phyloP scores from a whole-genome alignment of 2,888 invertebrate species.

The Idaea dimidiata region DNA sequence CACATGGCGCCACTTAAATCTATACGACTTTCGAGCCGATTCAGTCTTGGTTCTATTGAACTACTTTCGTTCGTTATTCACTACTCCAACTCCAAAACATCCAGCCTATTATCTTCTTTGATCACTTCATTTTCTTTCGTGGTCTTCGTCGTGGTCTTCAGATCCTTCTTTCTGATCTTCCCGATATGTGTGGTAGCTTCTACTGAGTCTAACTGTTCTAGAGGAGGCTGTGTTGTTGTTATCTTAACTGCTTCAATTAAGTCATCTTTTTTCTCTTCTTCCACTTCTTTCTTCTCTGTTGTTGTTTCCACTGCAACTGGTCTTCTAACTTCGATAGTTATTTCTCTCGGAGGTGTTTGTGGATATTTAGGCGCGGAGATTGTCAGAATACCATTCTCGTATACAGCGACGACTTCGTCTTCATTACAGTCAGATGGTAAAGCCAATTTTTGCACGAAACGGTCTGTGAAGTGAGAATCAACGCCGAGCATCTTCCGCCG shows the following conservation, averaged over 20 bases:
- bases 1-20: not conserved
- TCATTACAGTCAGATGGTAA: conserved; percentile 62
- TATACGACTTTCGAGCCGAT: not conserved
- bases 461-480: conserved; percentile 56
- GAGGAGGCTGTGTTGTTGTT: conserved; percentile 20
- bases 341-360: conserved; percentile 63
- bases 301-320: conserved; percentile 35
- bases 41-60: conserved; percentile 59
- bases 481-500: conserved; percentile 54
- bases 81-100: conserved; percentile 52
- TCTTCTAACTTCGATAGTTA: conserved; percentile 59
- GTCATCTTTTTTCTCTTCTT: conserved; percentile 10
- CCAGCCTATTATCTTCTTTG: conserved; percentile 60
- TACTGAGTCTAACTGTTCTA: conserved; percentile 53
- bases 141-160: conserved; percentile 60
- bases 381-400: conserved; percentile 58
- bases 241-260: not conserved
- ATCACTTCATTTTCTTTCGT: conserved; percentile 69
- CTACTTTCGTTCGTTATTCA: conserved; percentile 11
- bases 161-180: conserved; percentile 73
- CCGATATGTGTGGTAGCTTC: conserved; percentile 68
- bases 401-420: conserved; percentile 65
- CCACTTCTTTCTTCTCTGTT: conserved; percentile 38
- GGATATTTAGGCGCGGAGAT: conserved; percentile 67
- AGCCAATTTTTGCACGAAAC: conserved; percentile 67